phyloP scores from a whole-genome alignment of 2,113 vertebrate genomes.

The Butastur rufipennis region DNA sequence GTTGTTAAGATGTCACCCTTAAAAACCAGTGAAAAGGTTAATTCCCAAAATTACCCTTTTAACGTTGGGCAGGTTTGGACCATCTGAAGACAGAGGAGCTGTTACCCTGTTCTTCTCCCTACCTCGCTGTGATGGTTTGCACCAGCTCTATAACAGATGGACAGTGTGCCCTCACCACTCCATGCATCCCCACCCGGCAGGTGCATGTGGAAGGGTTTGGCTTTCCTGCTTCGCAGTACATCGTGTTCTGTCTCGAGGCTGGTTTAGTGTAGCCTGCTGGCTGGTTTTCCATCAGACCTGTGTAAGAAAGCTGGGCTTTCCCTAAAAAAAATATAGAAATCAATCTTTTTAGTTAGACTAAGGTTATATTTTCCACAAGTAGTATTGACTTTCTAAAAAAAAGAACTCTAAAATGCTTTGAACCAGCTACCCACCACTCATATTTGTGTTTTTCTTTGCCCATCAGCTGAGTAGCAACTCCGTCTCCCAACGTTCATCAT shows the following conservation, averaged over 20 bases:
- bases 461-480: not conserved
- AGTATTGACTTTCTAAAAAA: not conserved
- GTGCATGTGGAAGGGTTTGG: not conserved
- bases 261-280: not conserved
- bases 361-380: not conserved
- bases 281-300: not conserved
- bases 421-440: not conserved
- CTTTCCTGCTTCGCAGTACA: not conserved
- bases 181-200: not conserved
- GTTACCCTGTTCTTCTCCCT: not conserved
- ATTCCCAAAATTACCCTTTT: not conserved
- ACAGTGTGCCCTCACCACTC: fast-evolving
- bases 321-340: not conserved
- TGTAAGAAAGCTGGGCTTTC: not conserved
- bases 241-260: not conserved
- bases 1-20: not conserved
- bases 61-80: not conserved
- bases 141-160: not conserved
- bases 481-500: not conserved
- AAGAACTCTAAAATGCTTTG: not conserved
- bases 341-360: not conserved
- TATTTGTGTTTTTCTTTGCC: not conserved
- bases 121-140: not conserved
- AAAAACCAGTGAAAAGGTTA: not conserved
- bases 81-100: not conserved